Conservation (phyloP, 2,888 invertebrate species). For the Dromius quadrimaculatus region DNA sequence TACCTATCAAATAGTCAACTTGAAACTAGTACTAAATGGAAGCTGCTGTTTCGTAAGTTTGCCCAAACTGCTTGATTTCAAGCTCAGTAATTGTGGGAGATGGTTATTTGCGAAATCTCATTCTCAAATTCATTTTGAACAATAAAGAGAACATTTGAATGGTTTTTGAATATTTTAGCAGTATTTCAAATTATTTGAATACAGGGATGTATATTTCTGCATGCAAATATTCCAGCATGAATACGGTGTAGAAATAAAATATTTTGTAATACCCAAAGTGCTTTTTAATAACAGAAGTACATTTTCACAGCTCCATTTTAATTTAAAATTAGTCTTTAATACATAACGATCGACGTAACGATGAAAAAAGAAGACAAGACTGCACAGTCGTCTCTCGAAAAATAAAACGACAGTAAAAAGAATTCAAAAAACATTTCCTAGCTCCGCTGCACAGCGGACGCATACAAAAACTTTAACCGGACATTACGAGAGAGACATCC, state of each 20-base stretch:
- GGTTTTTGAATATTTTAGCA: no score
- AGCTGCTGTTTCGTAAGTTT: no score
- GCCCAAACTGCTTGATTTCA: no score
- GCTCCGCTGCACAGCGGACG: constrained; percentile 20
- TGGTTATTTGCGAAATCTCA: no score
- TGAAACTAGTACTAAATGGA: no score
- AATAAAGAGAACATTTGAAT: no score
- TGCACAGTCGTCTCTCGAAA: constrained; percentile 21
- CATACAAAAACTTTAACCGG: constrained; percentile 20
- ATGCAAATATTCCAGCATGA: no score
- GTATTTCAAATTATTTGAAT: no score
- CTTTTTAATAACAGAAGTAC: constrained; percentile 18
- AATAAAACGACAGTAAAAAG: constrained; percentile 27
- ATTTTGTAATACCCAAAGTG: background rate
- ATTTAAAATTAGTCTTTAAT: constrained; percentile 27
- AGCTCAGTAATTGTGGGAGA: no score
- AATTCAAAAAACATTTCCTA: constrained; percentile 35
- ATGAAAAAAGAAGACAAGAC: constrained; percentile 12
- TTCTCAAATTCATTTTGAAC: no score
- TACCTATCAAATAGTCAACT: no score
- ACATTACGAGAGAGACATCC: constrained; percentile 12
- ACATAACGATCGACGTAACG: constrained; percentile 32
- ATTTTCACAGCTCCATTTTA: constrained; percentile 15
- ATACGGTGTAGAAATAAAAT: background rate
- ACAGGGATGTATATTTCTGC: no score